These are phyloP conservation scores for Triplophysa rosa DNA, from an alignment of 2,113 vertebrate species.

Conservation along the genomic window DNA sequence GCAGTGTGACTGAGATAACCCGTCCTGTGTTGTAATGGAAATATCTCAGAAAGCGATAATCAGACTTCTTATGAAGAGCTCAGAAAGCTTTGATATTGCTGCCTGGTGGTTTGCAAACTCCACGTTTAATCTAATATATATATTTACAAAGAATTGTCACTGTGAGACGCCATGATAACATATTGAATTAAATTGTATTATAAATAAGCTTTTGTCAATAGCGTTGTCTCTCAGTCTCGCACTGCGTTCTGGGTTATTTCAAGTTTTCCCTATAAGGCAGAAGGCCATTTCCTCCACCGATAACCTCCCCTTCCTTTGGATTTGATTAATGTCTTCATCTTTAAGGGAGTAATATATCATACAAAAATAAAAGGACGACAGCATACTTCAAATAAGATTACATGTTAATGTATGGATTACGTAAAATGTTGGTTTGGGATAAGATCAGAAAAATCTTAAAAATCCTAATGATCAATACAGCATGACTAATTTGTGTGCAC, in stretches of 20 bases:
- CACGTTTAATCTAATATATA: no score
- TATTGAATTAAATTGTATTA: neutral
- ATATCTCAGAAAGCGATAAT: neutral
- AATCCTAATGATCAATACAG: no score
- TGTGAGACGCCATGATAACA: neutral
- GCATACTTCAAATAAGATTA: neutral
- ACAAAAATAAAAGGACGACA: neutral
- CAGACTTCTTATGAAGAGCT: neutral
- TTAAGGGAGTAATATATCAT: neutral
- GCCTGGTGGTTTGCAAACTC: no score
- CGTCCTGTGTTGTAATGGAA: neutral
- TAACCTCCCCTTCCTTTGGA: constrained; percentile 19
- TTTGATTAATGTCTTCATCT: constrained; percentile 9
- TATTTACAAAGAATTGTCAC: no score
- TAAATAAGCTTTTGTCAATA: no score
- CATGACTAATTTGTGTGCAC: no score
- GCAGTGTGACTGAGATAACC: neutral
- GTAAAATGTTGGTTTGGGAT: no score
- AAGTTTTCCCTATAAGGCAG: neutral
- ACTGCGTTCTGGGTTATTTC: neutral
- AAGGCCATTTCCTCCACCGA: constrained; percentile 1
- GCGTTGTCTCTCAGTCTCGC: no score
- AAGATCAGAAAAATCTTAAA: no score
- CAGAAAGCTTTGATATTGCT: neutral
- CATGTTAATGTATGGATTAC: neutral